Base-by-base conservation (phyloP, 2,113 vertebrate genomes). In the Perca fluviatilis region DNA sequence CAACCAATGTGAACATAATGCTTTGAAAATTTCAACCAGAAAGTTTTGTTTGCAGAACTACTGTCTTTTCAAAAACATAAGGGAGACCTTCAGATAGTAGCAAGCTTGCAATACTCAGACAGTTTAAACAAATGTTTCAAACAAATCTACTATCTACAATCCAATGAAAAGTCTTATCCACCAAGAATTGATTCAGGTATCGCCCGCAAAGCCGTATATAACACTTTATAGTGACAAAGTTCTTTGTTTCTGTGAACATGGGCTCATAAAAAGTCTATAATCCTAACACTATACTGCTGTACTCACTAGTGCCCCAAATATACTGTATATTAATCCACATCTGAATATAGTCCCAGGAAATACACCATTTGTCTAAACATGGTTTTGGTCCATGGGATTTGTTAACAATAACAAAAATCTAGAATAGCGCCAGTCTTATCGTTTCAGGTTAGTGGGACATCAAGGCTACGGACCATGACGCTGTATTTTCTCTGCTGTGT, bases 361-460 rank as follows among this genome's bases (percentile, higher is more conserved):
- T 36, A 4, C 18, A 19, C 18, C 16, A 19, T 36, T 11, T 14
- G 30, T 82, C 30, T 51, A 21, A 49, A 64, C 60, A 27, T 64
- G 30, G 53, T 36, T 78, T 72, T 58, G 27, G n/a, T 83, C 61
- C 19, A 43, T 61, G 46, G 56, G 56, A 60, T 66, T 25, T 74
- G 21, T 33, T 50, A 43, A 51, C 70, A 80, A 58, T 58, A 74
- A 43, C 57, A 64, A 77, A 77, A 56, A n/a, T 74, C 50, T 27
- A 71, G 70, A 79, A 49, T 40, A 79, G 46, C 40, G 6, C 15
- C 62, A 64, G 40, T 43, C 25, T 63, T 58, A 62, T 60, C 18
- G 1, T 40, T 69, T 57, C 40, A 36, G 21, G 40, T 69, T 54
- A 68, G 50, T 46, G 15, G 43, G 50, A 21, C 62, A 56, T 18